Base-by-base conservation (phyloP, 2,888 invertebrate species). In the Parnassius mnemosyne region DNA sequence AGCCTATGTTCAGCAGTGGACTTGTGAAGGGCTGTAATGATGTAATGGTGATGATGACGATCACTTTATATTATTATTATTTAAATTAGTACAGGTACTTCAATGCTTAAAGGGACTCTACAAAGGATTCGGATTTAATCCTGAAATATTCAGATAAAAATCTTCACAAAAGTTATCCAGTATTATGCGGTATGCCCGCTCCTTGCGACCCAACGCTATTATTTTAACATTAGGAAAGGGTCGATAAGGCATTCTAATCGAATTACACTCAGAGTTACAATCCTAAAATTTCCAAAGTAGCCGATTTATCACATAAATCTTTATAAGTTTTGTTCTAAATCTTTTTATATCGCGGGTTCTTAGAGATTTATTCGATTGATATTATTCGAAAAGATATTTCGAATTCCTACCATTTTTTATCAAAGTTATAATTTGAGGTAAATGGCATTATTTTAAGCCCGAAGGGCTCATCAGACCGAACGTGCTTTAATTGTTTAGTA, bases 291-390 rank as follows among this genome's bases (percentile, higher is more conserved):
- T 58, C 44, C 52, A 44, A 46, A 46, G 53, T 46, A 44, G 46
- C 58, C 58, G 41, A 59, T 59, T 53, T 59, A 53, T 53, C 53
- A 53, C 58, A 59, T 59, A 59, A 59, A 59, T 59, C 58, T 44
- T 59, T 44, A 46, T 34, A 59, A 59, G 52, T 59, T 59, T 59
- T 52, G 52, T 53, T 34, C 58, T 53, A 59, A 59, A 59, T 59
- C 53, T 59, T 59, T 58, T 59, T 59, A 59, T 59, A 46, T 59
- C 43, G 43, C 46, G 46, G 46, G 41, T 53, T 59, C 16, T 10
- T n/a, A 44, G 16, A 25, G 58, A 59, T 59, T 59, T 59, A 59
- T 59, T 59, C 12, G 34, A 59, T 59, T 13, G 42, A 52, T 52
- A 58, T 51, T 46, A 46, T 34, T 9, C 13, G 34, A 51, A 53